Conservation (phyloP, 2,888 invertebrate genomes). For the Troides helena region DNA sequence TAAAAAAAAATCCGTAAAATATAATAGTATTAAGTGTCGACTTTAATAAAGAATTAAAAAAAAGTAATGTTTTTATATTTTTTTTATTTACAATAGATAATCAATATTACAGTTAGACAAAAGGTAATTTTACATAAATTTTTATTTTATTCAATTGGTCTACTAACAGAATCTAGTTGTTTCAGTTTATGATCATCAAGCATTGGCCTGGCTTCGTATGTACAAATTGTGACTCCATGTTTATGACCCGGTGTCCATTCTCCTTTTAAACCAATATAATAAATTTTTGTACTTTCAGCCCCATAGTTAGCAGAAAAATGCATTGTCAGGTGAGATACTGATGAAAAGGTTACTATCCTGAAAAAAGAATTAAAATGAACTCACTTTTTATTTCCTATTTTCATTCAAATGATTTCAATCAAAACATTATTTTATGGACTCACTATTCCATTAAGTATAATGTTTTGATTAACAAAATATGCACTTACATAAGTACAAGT, state of each 20-base stretch:
- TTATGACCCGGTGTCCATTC: slow-evolving; percentile 92
- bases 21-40: not conserved
- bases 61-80: not conserved
- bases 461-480: too few species aligned
- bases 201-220: slow-evolving; percentile 93
- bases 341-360: slow-evolving; percentile 95
- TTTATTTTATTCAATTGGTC: slow-evolving; percentile 72
- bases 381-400: not conserved
- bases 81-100: not conserved
- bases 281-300: slow-evolving; percentile 89
- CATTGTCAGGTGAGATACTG: slow-evolving; percentile 92
- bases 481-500: too few species aligned
- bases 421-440: too few species aligned
- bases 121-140: not conserved
- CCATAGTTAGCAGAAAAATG: slow-evolving; percentile 96
- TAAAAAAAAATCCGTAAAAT: too few species aligned
- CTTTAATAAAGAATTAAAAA: not conserved
- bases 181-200: slow-evolving; percentile 90
- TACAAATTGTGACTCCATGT: slow-evolving; percentile 95
- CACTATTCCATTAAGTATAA: too few species aligned
- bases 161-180: slow-evolving; percentile 81
- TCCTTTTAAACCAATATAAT: slow-evolving; percentile 97
- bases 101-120: not conserved
- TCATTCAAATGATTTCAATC: too few species aligned
- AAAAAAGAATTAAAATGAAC: slow-evolving; percentile 47